phyloP scores from a whole-genome alignment of 2,888 invertebrate genomes.

The Autographa pulchrina region DNA sequence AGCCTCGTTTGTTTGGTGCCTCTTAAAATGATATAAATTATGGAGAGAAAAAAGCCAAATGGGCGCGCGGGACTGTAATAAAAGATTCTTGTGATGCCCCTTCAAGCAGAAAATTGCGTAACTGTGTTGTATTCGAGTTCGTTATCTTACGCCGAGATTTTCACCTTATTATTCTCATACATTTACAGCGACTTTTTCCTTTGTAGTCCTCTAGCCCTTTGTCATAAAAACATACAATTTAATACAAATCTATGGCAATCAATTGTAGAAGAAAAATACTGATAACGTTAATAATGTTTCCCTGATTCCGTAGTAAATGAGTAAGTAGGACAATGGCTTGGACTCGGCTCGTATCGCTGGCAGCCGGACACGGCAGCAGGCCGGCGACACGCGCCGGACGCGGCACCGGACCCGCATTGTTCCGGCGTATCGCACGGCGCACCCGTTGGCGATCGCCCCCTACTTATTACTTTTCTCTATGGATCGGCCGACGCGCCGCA shows the following conservation, averaged over 20 bases:
- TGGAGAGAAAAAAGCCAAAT: slow-evolving; percentile 58
- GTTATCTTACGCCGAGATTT: slow-evolving; percentile 54
- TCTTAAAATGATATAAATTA: slow-evolving; percentile 74
- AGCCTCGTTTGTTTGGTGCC: slow-evolving; percentile 69
- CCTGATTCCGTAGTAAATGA: slow-evolving; percentile 36
- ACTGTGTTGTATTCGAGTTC: slow-evolving; percentile 65
- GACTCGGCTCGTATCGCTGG: slow-evolving; percentile 1
- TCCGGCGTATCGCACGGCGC: slow-evolving; percentile 46
- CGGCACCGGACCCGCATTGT: slow-evolving; percentile 58
- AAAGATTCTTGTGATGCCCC: slow-evolving; percentile 64
- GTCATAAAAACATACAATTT: not conserved
- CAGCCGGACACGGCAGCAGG: slow-evolving; percentile 25
- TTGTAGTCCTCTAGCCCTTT: not conserved
- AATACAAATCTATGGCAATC: not conserved
- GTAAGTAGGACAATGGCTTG: slow-evolving; percentile 6
- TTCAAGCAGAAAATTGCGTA: slow-evolving; percentile 71
- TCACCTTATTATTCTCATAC: slow-evolving; percentile 40
- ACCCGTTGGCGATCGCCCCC: slow-evolving; percentile 16
- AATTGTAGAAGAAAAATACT: not conserved
- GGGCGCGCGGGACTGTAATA: slow-evolving; percentile 64
- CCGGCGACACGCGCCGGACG: slow-evolving; percentile 22
- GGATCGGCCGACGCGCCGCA: slow-evolving; percentile 32
- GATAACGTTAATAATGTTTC: slow-evolving; percentile 14
- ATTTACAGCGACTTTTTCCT: slow-evolving; percentile 11
- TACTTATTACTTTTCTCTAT: too few relatives aligned